These are phyloP conservation scores for Scelioninae gen. 1 DNA, from an alignment of 2,888 invertebrate species.

Conservation along the genomic window DNA sequence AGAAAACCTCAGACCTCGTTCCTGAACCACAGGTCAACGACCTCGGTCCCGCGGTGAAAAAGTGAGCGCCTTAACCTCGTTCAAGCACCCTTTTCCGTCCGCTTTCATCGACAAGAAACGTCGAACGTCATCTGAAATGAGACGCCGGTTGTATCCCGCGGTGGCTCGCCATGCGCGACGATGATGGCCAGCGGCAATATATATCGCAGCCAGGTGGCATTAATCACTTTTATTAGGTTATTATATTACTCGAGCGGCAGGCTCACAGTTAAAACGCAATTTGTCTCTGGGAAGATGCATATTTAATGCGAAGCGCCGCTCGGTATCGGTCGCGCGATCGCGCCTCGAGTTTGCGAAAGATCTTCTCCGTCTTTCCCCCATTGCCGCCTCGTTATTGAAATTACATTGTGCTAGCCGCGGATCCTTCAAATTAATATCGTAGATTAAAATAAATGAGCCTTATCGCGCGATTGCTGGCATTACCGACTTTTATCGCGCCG, in stretches of 20 bases:
- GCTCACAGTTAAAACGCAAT: constrained; percentile 79
- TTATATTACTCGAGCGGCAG: constrained; percentile 79
- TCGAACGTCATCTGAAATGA: constrained; percentile 48
- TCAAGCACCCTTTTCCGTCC: constrained; percentile 42
- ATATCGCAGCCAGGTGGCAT: constrained; percentile 77
- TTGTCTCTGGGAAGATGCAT: constrained; percentile 78
- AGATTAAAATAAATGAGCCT: constrained; percentile 61
- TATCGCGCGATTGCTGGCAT: constrained; percentile 34
- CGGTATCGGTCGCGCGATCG: constrained; percentile 63
- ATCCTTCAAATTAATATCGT: constrained; percentile 54
- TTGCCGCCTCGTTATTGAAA: constrained; percentile 58
- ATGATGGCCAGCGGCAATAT: constrained; percentile 67
- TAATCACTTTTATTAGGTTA: constrained; percentile 82
- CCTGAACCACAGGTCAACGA: too few relatives aligned
- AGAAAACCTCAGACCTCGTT: too few relatives aligned
- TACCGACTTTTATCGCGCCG: constrained; percentile 35
- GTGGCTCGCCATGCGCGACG: constrained; percentile 42
- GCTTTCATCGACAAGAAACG: constrained; percentile 57
- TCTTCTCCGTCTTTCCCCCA: constrained; percentile 7
- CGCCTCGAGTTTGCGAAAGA: constrained; percentile 34
- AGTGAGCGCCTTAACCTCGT: constrained; percentile 11
- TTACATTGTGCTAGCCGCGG: constrained; percentile 34
- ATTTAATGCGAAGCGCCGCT: constrained; percentile 78
- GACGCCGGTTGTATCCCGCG: constrained; percentile 52
- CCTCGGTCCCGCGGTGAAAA: constrained; percentile 1